Percentiles rank a stretch among this genome's conserved stretches.
These are phyloP conservation scores for Drosophila ananassae DNA, from an alignment of 1,140 invertebrate genomes.

Conservation along the genomic window DNA sequence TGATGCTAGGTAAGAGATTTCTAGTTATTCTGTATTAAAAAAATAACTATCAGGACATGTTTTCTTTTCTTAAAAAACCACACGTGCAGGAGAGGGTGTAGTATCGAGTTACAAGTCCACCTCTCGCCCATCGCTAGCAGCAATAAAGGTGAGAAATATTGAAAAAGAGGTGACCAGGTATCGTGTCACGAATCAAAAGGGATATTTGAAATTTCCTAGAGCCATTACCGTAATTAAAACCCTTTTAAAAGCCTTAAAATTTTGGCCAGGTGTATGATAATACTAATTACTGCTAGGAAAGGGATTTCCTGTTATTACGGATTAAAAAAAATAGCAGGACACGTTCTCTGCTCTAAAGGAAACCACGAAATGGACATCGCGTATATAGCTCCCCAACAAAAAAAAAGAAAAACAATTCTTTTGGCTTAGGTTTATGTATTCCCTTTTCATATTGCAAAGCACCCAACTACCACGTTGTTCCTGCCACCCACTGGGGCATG, in stretches of 20 bases:
- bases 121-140: too few species aligned
- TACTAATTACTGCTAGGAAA: neutral
- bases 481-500: neutral
- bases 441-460: constrained; percentile 24
- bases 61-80: constrained; percentile 17
- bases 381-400: neutral
- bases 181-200: constrained; percentile 20
- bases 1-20: neutral
- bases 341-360: constrained; percentile 15
- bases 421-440: constrained; percentile 31
- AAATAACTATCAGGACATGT: neutral
- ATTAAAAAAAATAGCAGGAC: neutral
- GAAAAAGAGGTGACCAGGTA: constrained; percentile 20
- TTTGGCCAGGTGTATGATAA: too few species aligned
- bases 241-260: too few species aligned
- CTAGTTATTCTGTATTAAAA: neutral
- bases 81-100: neutral
- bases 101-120: too few species aligned
- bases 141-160: constrained; percentile 21
- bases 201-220: neutral
- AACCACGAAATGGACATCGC: constrained; percentile 17
- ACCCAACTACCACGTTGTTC: neutral
- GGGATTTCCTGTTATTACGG: neutral
- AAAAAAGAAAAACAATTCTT: neutral
- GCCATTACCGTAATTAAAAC: neutral